Evolutionary conservation across 2,113 vertebrate species (phyloP).

Genomic region (Sylvia atricapilla): DNA sequence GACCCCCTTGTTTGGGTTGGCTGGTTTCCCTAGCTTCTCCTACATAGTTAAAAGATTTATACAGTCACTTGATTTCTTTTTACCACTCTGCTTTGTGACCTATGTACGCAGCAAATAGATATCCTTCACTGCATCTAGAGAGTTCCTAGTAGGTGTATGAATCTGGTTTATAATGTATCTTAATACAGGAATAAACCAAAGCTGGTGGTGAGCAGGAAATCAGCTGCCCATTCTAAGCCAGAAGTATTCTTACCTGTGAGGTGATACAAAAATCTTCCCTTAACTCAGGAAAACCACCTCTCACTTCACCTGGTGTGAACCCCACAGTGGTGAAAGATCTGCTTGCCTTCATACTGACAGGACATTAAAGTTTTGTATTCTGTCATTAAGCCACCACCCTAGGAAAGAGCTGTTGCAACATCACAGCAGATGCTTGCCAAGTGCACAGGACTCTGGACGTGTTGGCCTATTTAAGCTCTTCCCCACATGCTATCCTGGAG

Average conservation of each 20-base stretch:
- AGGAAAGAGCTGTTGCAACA: not conserved
- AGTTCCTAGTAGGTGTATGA: not conserved
- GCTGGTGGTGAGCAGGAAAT: not conserved
- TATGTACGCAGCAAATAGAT: not conserved
- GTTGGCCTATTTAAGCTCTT: not conserved
- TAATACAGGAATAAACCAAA: not conserved
- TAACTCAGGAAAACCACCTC: not conserved
- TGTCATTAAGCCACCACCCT: not conserved
- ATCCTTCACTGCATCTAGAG: not conserved
- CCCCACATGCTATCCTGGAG: fast-evolving
- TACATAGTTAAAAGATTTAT: not conserved
- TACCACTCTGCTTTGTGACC: not conserved
- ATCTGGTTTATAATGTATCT: not conserved
- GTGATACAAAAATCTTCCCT: not conserved
- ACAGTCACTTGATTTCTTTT: not conserved
- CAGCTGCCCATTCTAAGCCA: not conserved
- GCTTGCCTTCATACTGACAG: not conserved
- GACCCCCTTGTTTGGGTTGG: not conserved
- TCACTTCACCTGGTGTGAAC: not conserved
- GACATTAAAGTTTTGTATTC: not conserved
- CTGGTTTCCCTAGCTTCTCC: not conserved
- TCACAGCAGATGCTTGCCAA: not conserved
- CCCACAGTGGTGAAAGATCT: not conserved
- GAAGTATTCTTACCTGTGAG: not conserved
- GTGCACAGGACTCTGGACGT: not conserved